Conservation (phyloP, 2,797 vertebrate species). For the Sorex maritimensis region DNA sequence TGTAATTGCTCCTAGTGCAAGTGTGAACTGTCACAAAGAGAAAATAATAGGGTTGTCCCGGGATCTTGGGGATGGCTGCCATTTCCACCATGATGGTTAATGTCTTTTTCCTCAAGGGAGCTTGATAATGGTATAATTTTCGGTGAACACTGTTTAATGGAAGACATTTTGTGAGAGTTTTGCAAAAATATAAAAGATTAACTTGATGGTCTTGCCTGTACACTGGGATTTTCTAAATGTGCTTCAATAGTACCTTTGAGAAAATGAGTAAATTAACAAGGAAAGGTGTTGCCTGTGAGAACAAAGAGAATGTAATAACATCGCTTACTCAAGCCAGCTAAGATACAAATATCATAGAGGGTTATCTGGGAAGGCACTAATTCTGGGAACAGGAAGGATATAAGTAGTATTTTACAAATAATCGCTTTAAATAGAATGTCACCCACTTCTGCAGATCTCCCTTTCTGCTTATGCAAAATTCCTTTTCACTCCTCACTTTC, state of each 20-base stretch:
- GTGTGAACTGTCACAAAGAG: slow-evolving; percentile 74
- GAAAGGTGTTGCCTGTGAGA: slow-evolving; percentile 64
- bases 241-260: slow-evolving; percentile 67
- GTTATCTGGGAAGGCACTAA: slow-evolving; percentile 73
- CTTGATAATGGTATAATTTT: slow-evolving; percentile 73
- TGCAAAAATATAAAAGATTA: slow-evolving; percentile 70
- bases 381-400: slow-evolving; percentile 71
- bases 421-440: slow-evolving; percentile 61
- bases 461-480: not conserved
- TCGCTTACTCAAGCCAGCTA: slow-evolving; percentile 65
- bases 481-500: slow-evolving; percentile 59
- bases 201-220: slow-evolving; percentile 64
- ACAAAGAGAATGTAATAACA: slow-evolving; percentile 65
- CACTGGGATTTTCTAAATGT: slow-evolving; percentile 74
- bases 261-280: slow-evolving; percentile 71
- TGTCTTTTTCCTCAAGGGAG: slow-evolving; percentile 72
- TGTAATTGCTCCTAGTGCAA: slow-evolving; percentile 84
- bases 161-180: slow-evolving; percentile 71
- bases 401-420: slow-evolving; percentile 73
- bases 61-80: slow-evolving; percentile 76
- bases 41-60: slow-evolving; percentile 80
- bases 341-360: slow-evolving; percentile 70
- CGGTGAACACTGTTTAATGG: slow-evolving; percentile 72
- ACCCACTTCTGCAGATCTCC: slow-evolving; percentile 60
- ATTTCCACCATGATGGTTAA: slow-evolving; percentile 77